Evolutionary conservation across 2,888 invertebrate genomes (phyloP).

Genomic region (Tipula unca): DNA sequence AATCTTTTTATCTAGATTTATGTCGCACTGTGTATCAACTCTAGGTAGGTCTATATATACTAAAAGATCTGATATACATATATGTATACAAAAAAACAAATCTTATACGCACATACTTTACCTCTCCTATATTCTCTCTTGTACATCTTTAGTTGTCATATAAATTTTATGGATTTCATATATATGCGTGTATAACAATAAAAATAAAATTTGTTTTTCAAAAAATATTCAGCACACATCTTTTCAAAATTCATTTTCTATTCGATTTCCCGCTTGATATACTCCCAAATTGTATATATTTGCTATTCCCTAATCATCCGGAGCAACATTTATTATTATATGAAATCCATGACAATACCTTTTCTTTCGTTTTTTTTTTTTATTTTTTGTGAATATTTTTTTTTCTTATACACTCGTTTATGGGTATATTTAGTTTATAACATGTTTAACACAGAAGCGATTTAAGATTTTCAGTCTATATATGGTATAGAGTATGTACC

Average conservation of each 20-base stretch:
- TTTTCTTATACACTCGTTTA: background rate
- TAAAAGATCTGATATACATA: too few species aligned
- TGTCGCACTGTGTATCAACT: background rate
- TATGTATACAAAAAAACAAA: too few species aligned
- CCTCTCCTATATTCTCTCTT: background rate
- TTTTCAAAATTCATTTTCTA: background rate
- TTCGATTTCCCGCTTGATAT: slow-evolving; percentile 8
- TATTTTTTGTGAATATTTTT: background rate
- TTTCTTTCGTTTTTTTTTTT: background rate
- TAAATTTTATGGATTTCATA: background rate
- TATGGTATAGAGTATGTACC: too few species aligned
- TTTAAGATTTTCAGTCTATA: too few species aligned
- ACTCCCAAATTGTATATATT: background rate
- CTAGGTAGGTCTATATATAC: too few species aligned
- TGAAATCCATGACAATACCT: background rate
- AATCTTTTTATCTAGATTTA: background rate
- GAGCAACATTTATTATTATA: background rate
- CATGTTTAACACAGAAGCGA: too few species aligned
- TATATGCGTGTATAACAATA: background rate
- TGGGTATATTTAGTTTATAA: too few species aligned
- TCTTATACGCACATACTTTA: background rate
- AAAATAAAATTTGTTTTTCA: background rate
- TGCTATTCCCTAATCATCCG: background rate
- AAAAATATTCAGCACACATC: background rate
- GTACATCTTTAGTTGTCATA: background rate